Evolutionary conservation across 1,140 invertebrate genomes (phyloP).

Genomic region (Diorhabda carinulata): DNA sequence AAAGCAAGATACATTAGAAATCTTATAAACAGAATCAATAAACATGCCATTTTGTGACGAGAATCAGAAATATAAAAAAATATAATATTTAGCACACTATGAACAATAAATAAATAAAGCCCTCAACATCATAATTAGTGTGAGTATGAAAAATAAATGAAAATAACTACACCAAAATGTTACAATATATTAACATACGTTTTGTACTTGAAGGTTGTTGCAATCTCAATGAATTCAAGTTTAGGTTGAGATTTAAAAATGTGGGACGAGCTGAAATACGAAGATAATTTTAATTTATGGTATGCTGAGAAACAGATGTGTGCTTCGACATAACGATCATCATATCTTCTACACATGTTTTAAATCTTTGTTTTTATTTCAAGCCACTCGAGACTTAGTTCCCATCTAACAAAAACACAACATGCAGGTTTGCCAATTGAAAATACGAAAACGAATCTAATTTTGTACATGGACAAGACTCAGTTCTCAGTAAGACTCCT

Average conservation of each 20-base stretch:
- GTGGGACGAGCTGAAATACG: slow-evolving; percentile 89
- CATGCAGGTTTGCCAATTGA: slow-evolving; percentile 40
- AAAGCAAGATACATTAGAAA: too few relatives aligned
- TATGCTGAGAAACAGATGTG: background rate
- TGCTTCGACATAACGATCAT: background rate
- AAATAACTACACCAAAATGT: slow-evolving; percentile 9
- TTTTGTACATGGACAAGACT: background rate
- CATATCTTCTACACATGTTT: slow-evolving; percentile 4
- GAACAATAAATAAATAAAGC: too few relatives aligned
- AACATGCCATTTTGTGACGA: too few relatives aligned
- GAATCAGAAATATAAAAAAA: too few relatives aligned
- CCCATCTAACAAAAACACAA: slow-evolving; percentile 40
- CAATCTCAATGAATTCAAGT: slow-evolving; percentile 84
- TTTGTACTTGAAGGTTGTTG: slow-evolving; percentile 70
- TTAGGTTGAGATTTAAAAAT: slow-evolving; percentile 93
- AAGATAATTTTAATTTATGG: slow-evolving; percentile 29
- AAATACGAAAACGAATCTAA: slow-evolving; percentile 13
- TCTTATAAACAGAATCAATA: too few relatives aligned
- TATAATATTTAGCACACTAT: too few relatives aligned
- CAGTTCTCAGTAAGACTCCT: background rate
- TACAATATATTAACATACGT: slow-evolving; percentile 58
- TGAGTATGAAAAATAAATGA: background rate
- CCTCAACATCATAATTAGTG: too few relatives aligned
- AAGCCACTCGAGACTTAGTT: slow-evolving; percentile 44
- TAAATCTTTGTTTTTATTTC: slow-evolving; percentile 31